Evolutionary conservation across 92 coral and sea anemone genomes (phyloP).

Genomic region (Pocillopora meandrina): DNA sequence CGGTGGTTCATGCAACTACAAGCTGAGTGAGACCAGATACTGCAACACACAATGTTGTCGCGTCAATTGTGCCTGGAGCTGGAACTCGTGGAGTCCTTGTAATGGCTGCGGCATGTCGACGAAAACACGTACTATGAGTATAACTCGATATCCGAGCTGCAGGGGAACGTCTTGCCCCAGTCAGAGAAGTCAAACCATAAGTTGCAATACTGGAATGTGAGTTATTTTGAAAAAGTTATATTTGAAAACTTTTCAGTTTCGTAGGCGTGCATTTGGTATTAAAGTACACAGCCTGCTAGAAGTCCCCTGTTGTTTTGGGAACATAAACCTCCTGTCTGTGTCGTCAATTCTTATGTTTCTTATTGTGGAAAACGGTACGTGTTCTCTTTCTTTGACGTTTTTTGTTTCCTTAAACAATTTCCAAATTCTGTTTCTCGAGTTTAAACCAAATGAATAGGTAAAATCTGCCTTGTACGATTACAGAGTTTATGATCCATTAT

Average conservation of each 20-base stretch:
- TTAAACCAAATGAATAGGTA: too few relatives aligned
- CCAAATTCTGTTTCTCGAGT: too few relatives aligned
- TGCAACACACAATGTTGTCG: slow-evolving; percentile 54
- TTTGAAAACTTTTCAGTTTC: neutral
- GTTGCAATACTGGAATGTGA: slow-evolving; percentile 81
- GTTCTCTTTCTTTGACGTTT: too few relatives aligned
- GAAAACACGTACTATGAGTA: slow-evolving; percentile 50
- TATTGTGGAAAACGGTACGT: too few relatives aligned
- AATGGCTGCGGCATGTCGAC: slow-evolving; percentile 73
- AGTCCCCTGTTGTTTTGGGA: too few relatives aligned
- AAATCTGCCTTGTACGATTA: too few relatives aligned
- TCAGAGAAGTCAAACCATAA: slow-evolving; percentile 22
- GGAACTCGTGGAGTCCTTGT: slow-evolving; percentile 70
- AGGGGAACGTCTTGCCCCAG: slow-evolving; percentile 74
- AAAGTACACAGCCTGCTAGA: too few relatives aligned
- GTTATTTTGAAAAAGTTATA: neutral
- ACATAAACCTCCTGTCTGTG: too few relatives aligned
- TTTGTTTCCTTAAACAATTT: too few relatives aligned
- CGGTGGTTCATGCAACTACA: slow-evolving; percentile 46
- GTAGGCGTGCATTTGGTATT: too few relatives aligned
- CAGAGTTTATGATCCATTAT: too few relatives aligned
- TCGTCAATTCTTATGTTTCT: too few relatives aligned
- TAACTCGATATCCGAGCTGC: slow-evolving; percentile 39
- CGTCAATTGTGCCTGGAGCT: slow-evolving; percentile 53
- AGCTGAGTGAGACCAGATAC: slow-evolving; percentile 4